Percentiles rank a stretch among this genome's conserved stretches.
phyloP scores from a whole-genome alignment of 2,888 invertebrate species.

The Microchrysa polita region DNA sequence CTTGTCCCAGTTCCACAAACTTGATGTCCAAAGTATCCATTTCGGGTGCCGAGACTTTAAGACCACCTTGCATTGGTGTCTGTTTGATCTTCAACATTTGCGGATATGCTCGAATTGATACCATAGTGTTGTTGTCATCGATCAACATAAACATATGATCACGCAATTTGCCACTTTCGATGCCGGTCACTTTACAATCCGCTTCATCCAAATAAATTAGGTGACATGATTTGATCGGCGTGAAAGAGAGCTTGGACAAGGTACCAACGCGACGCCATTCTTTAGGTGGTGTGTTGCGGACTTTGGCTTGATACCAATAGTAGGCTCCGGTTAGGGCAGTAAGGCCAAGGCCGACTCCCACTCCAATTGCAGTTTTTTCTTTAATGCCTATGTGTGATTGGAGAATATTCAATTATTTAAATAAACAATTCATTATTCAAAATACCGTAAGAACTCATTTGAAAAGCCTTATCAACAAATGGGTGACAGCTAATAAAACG shows the following conservation, averaged over 20 bases:
- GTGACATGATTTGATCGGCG: slow-evolving; percentile 45
- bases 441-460: too few species aligned
- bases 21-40: slow-evolving; percentile 69
- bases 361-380: slow-evolving; percentile 35
- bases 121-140: slow-evolving; percentile 41
- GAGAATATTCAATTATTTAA: not conserved
- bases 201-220: slow-evolving; percentile 36
- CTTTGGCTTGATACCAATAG: slow-evolving; percentile 40
- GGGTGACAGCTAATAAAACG: too few species aligned
- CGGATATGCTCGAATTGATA: slow-evolving; percentile 41
- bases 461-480: too few species aligned
- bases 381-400: not conserved
- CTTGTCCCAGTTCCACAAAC: slow-evolving; percentile 61
- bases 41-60: slow-evolving; percentile 68
- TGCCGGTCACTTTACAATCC: slow-evolving; percentile 34
- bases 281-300: slow-evolving; percentile 30
- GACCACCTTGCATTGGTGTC: slow-evolving; percentile 53
- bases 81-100: slow-evolving; percentile 46
- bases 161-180: slow-evolving; percentile 15
- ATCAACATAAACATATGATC: slow-evolving; percentile 47
- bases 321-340: slow-evolving; percentile 34
- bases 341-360: slow-evolving; percentile 18
- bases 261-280: slow-evolving; percentile 45
- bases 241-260: slow-evolving; percentile 32
- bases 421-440: too few species aligned